Evolutionary conservation across 2,888 invertebrate genomes (phyloP), one percentile per base, ranked within the genome.

Genomic region (Nemotelus nigrinus): DNA sequence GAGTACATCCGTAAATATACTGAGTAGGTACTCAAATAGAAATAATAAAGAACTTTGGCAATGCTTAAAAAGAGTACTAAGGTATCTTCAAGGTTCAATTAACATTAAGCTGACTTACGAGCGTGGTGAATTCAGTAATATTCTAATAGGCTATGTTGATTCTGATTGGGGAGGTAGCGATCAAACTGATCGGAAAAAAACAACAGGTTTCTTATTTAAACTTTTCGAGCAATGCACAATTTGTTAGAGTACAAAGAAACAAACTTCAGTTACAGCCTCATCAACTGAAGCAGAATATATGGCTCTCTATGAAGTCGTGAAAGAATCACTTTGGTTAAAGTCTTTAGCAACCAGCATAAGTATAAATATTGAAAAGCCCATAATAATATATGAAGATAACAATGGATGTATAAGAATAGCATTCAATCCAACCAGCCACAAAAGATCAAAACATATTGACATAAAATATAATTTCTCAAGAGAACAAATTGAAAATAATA

Each of bases 11-110:
- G 72, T 74, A 50, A 74, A 60, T 44, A 60, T 60, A 44, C 50
- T 74, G n/a, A 74, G 74, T 74, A 39, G 82, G 77, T 80, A 81
- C 80, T 67, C 72, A 10, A 81, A 82, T 57, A 81, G 81, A 41
- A 82, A 81, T 65, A 82, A 80, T 50, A 81, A 77, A 65, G 80
- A 82, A 75, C 41, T 82, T 60, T 82, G 82, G 81, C 79, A 82
- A 78, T 80, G 77, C 53, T 72, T 81, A 5, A 80, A 82, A 81
- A 72, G 81, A 78, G 68, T 50, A 50, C 3, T 68, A 10, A 41
- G 68, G 41, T 68, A 50, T 68, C 48, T 68, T 76, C 79, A 76
- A 60, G 75, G 76, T n/a, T 67, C 74, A 2, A 10, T 74, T 6
- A 63, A 78, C 65, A 43, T 79, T 4, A 79, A 78, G 76, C 55